Evolutionary conservation across 2,797 vertebrate genomes (phyloP).

Genomic region (Pipistrellus kuhlii): DNA sequence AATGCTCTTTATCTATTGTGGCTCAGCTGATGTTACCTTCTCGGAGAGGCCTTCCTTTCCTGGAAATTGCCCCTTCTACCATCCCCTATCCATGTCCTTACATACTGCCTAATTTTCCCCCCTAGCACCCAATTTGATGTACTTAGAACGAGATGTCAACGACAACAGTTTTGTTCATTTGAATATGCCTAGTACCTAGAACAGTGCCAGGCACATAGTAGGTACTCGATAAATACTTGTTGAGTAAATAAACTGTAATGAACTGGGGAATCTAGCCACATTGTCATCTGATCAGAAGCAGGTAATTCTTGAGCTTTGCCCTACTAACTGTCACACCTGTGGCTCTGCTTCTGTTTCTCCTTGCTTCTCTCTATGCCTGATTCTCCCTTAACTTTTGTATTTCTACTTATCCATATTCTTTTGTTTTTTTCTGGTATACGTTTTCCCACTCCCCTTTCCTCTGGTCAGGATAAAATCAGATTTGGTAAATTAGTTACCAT

Average conservation of each 20-base stretch:
- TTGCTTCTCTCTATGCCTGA: background rate
- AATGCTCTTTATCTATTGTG: background rate
- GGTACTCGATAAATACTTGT: background rate
- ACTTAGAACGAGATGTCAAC: background rate
- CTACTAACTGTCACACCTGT: background rate
- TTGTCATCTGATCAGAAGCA: background rate
- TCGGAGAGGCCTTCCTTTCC: background rate
- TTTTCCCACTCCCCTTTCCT: background rate
- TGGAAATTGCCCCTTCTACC: background rate
- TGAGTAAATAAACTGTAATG: background rate
- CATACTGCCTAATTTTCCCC: background rate
- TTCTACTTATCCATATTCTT: background rate
- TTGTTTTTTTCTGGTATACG: background rate
- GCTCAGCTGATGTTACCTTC: background rate
- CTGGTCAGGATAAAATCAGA: conserved; percentile 1
- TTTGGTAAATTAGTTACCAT: background rate
- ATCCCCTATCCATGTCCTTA: background rate
- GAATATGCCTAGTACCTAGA: background rate
- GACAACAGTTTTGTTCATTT: background rate
- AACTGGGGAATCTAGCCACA: background rate
- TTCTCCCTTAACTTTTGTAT: background rate
- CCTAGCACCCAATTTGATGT: background rate
- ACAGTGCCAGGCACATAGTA: background rate
- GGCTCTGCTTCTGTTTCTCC: background rate
- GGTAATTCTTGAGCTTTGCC: background rate